Percentiles rank a stretch among this genome's conserved stretches.
Evolutionary conservation across 1,140 invertebrate species (phyloP).

Genomic region (Catajapyx aquilonaris): DNA sequence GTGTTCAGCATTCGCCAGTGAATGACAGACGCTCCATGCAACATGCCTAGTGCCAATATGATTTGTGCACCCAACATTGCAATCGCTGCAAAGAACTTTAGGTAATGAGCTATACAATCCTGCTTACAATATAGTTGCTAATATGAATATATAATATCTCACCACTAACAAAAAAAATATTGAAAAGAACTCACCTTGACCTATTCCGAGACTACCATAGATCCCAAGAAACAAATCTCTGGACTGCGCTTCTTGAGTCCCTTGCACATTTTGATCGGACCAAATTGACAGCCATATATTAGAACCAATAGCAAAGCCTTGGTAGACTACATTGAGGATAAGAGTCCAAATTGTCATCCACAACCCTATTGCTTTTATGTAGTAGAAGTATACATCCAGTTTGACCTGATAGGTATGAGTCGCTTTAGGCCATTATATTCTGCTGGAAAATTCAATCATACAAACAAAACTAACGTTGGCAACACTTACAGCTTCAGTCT

Average conservation of each 20-base stretch:
- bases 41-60: too few relatives aligned
- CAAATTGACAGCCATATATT: slow-evolving; percentile 12
- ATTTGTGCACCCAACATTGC: too few relatives aligned
- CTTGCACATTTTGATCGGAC: slow-evolving; percentile 7
- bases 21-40: too few relatives aligned
- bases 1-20: too few relatives aligned
- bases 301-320: slow-evolving; percentile 11
- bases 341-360: slow-evolving; percentile 1
- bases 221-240: slow-evolving; percentile 7
- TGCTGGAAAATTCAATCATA: too few relatives aligned
- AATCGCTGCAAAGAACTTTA: too few relatives aligned
- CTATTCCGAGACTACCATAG: slow-evolving; percentile 10
- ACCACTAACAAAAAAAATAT: too few relatives aligned
- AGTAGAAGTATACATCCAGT: slow-evolving; percentile 9
- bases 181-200: slow-evolving; percentile 8
- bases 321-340: slow-evolving; percentile 6
- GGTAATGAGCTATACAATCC: too few relatives aligned
- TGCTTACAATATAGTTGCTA: too few relatives aligned
- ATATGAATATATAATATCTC: too few relatives aligned
- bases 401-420: too few relatives aligned
- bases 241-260: slow-evolving; percentile 2
- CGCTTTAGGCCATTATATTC: too few relatives aligned
- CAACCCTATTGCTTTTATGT: slow-evolving; percentile 8
- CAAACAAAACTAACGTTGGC: background rate
- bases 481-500: slow-evolving; percentile 10